Conservation (phyloP, 2,113 vertebrate genomes). For the Mungos mungo region DNA sequence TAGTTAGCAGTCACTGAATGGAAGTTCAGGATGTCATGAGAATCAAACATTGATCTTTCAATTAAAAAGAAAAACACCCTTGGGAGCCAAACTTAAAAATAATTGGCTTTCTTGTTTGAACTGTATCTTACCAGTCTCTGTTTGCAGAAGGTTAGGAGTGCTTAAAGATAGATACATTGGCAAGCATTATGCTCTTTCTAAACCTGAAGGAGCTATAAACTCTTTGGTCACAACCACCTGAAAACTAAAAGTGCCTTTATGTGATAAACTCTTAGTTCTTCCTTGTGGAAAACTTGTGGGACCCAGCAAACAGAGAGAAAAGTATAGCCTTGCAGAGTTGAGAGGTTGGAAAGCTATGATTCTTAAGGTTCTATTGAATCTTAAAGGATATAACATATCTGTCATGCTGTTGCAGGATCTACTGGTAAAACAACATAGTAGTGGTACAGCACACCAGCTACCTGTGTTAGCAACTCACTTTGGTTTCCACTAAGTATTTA, state of each 20-base stretch:
- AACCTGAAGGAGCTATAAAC: constrained; percentile 51
- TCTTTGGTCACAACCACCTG: constrained; percentile 11
- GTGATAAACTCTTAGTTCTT: neutral
- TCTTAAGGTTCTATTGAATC: neutral
- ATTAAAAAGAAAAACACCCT: constrained; percentile 74
- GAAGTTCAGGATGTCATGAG: constrained; percentile 71
- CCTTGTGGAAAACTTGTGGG: neutral
- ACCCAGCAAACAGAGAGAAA: neutral
- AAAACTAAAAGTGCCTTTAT: constrained; percentile 52
- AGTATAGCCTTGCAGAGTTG: neutral
- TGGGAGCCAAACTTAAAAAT: constrained; percentile 71
- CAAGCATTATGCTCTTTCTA: constrained; percentile 2
- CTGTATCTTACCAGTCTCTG: constrained; percentile 4
- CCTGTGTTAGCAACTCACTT: neutral
- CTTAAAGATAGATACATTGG: constrained; percentile 45
- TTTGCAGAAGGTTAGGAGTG: constrained; percentile 43
- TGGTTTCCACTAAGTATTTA: neutral
- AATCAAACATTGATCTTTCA: constrained; percentile 73
- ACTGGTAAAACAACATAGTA: neutral
- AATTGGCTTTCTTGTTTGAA: constrained; percentile 76
- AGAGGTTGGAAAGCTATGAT: neutral
- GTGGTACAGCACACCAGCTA: constrained; percentile 1
- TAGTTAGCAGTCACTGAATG: constrained; percentile 69
- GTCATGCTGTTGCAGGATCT: neutral
- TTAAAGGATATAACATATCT: neutral